Conservation (phyloP, 2,888 invertebrate genomes). For the Eilema griseolum region DNA sequence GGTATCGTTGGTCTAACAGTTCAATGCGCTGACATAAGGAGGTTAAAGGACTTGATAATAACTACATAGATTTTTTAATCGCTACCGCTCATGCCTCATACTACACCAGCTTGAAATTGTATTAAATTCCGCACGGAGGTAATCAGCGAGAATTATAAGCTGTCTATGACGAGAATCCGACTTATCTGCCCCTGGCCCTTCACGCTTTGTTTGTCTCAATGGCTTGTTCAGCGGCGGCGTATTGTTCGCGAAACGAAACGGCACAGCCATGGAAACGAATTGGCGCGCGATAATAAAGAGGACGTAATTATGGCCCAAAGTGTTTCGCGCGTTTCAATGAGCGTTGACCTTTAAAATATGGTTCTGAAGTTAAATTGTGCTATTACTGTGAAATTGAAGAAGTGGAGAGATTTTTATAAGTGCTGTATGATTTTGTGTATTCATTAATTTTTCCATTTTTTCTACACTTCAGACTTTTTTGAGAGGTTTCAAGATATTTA, state of each 20-base stretch:
- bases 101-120: slow-evolving; percentile 43
- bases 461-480: not conserved
- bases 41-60: not conserved
- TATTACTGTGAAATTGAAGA: not conserved
- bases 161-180: slow-evolving; percentile 58
- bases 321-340: slow-evolving; percentile 19
- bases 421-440: not conserved
- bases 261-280: slow-evolving; percentile 25
- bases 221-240: slow-evolving; percentile 27
- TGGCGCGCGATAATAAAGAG: slow-evolving; percentile 25
- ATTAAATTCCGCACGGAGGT: slow-evolving; percentile 60
- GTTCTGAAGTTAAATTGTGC: slow-evolving; percentile 7
- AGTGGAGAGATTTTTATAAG: not conserved
- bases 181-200: slow-evolving; percentile 47
- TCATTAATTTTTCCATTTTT: not conserved
- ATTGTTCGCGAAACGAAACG: slow-evolving; percentile 28
- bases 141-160: slow-evolving; percentile 65
- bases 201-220: slow-evolving; percentile 54
- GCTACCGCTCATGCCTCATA: slow-evolving; percentile 21
- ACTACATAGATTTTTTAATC: slow-evolving; percentile 3
- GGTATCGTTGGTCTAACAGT: no score
- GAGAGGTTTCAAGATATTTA: no score
- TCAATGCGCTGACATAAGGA: not conserved
- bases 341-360: slow-evolving; percentile 1
- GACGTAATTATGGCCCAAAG: slow-evolving; percentile 23